A percentile compares a stretch with the other conserved stretches of the same genome.
These are phyloP conservation scores for Pterocles orientalis DNA, from an alignment of 2,113 vertebrate species.

Conservation along the genomic window DNA sequence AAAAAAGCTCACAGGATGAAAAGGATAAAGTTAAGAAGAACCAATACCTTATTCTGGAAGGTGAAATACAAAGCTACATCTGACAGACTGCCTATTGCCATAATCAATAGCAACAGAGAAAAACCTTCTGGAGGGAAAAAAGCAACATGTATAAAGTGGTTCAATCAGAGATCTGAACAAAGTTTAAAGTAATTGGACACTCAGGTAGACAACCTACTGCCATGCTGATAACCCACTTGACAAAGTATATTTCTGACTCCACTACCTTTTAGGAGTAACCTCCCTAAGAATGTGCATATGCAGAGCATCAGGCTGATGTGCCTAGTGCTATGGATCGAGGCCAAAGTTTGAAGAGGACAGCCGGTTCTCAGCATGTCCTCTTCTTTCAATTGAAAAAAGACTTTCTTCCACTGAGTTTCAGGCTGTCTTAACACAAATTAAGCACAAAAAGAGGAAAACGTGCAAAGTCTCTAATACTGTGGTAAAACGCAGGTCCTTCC, in stretches of 20 bases:
- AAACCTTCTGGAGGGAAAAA: neutral
- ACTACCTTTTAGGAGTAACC: neutral
- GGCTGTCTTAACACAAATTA: neutral
- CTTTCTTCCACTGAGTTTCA: neutral
- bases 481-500: neutral
- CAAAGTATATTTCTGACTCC: neutral
- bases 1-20: neutral
- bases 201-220: neutral
- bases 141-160: neutral
- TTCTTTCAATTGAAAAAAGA: neutral
- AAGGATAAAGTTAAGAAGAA: neutral
- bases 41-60: neutral
- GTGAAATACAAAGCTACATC: neutral
- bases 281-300: neutral
- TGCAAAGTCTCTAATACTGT: neutral
- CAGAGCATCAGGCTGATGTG: too few relatives aligned
- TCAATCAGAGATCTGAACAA: neutral
- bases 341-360: neutral
- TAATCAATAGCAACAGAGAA: neutral
- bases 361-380: neutral
- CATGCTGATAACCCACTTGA: neutral
- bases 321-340: neutral
- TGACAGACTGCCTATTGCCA: neutral
- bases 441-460: neutral
- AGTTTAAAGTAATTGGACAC: neutral